These are phyloP conservation scores for Drosophila nebulosa DNA, from an alignment of 1,140 invertebrate species.

Conservation along the genomic window DNA sequence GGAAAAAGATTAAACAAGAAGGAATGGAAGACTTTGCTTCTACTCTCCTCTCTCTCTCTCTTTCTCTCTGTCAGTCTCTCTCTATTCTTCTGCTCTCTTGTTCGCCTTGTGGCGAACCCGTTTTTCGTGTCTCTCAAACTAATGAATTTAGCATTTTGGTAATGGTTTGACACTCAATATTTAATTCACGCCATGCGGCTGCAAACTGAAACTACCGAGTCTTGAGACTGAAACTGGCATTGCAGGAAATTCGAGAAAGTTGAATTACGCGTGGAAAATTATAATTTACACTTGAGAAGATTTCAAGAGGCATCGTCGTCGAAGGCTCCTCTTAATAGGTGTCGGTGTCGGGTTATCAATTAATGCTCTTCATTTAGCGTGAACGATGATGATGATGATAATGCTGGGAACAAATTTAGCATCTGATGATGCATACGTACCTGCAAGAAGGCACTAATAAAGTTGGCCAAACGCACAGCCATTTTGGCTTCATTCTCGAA, in stretches of 20 bases:
- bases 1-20: constrained; percentile 3
- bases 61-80: constrained; percentile 23
- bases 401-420: constrained; percentile 39
- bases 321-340: constrained; percentile 75
- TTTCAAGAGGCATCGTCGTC: constrained; percentile 66
- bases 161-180: constrained; percentile 81
- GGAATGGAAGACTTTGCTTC: constrained; percentile 11
- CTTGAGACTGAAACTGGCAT: constrained; percentile 57
- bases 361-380: constrained; percentile 75
- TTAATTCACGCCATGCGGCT: constrained; percentile 65
- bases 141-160: constrained; percentile 80
- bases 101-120: constrained; percentile 67
- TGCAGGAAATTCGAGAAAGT: constrained; percentile 79
- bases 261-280: constrained; percentile 81
- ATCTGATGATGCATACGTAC: constrained; percentile 79
- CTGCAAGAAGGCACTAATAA: constrained; percentile 96
- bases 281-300: constrained; percentile 80
- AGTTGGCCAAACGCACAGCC: constrained; percentile 96
- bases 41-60: not conserved
- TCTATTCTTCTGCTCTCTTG: constrained; percentile 27
- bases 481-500: constrained; percentile 97
- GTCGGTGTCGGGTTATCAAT: constrained; percentile 79
- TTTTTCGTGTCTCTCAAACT: constrained; percentile 77
- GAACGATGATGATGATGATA: constrained; percentile 34
- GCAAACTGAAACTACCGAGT: constrained; percentile 23